These are phyloP conservation scores for Drosophila equinoxialis DNA, from an alignment of 1,140 invertebrate species.

Conservation along the genomic window DNA sequence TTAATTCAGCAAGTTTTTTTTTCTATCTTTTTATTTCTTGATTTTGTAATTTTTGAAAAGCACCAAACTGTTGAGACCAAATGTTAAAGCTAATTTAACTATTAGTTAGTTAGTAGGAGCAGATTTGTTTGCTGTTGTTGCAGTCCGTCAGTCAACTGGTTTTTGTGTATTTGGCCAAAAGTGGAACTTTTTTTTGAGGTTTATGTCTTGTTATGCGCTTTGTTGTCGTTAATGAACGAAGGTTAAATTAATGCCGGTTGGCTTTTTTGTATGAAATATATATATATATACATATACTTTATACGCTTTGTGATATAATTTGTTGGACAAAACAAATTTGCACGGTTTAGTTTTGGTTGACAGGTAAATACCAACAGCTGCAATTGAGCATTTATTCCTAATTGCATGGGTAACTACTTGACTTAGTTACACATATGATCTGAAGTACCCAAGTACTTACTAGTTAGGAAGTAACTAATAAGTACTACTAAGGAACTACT, in stretches of 20 bases:
- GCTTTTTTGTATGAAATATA: constrained; percentile 15
- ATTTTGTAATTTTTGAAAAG: constrained; percentile 49
- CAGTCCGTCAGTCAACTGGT: constrained; percentile 62
- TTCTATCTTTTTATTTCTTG: constrained; percentile 25
- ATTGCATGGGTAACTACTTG: background rate
- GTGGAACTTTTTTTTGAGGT: constrained; percentile 59
- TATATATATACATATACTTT: background rate
- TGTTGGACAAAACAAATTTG: constrained; percentile 60
- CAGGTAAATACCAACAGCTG: constrained; percentile 42
- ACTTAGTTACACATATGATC: background rate
- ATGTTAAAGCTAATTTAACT: constrained; percentile 71
- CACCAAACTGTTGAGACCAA: constrained; percentile 48
- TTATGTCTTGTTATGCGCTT: constrained; percentile 71
- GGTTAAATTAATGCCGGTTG: constrained; percentile 63
- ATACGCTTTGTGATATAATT: constrained; percentile 40
- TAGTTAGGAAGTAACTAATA: too few species aligned
- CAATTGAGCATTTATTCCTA: constrained; percentile 9
- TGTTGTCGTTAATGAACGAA: constrained; percentile 75
- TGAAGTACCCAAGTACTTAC: too few species aligned
- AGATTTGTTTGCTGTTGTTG: constrained; percentile 33
- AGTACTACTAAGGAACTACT: too few species aligned
- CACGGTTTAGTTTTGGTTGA: constrained; percentile 55
- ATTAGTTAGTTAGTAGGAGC: constrained; percentile 68
- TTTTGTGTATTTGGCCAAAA: constrained; percentile 60
- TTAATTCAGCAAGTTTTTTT: constrained; percentile 69